These are phyloP conservation scores for Theonella swinhoei DNA, from an alignment of 37 sponge, comb jelly and placozoan species.

Conservation along the genomic window DNA sequence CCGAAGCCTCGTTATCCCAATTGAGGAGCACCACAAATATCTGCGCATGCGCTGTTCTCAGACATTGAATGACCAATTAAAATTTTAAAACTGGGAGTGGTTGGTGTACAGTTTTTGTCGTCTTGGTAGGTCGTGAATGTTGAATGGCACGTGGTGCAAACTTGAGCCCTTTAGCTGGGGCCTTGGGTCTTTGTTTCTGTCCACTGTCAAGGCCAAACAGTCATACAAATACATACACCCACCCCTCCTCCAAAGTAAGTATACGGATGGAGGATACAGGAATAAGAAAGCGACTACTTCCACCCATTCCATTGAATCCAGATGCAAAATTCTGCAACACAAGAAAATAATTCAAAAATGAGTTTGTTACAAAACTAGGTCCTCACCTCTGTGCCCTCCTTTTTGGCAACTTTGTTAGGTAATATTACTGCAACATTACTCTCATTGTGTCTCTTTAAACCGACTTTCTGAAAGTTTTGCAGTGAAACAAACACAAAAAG, in stretches of 20 bases:
- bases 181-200: neutral
- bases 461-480: neutral
- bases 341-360: no score
- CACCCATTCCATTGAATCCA: slow-evolving; percentile 51
- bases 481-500: neutral
- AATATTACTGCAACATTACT: neutral
- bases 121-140: neutral
- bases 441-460: neutral
- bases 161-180: slow-evolving; percentile 7
- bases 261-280: slow-evolving; percentile 22
- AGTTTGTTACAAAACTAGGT: no score
- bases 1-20: no score
- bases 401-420: neutral
- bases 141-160: slow-evolving; percentile 32
- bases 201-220: neutral
- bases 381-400: neutral
- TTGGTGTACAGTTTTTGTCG: neutral
- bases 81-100: neutral
- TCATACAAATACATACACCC: neutral
- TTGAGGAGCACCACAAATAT: no score
- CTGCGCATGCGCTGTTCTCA: no score
- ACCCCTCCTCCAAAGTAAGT: neutral
- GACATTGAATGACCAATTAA: neutral
- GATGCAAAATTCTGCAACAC: slow-evolving; percentile 14
- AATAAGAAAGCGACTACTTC: slow-evolving; percentile 11